Evolutionary conservation across 2,888 invertebrate species (phyloP).

Genomic region (Xestoiulus laeticollis): DNA sequence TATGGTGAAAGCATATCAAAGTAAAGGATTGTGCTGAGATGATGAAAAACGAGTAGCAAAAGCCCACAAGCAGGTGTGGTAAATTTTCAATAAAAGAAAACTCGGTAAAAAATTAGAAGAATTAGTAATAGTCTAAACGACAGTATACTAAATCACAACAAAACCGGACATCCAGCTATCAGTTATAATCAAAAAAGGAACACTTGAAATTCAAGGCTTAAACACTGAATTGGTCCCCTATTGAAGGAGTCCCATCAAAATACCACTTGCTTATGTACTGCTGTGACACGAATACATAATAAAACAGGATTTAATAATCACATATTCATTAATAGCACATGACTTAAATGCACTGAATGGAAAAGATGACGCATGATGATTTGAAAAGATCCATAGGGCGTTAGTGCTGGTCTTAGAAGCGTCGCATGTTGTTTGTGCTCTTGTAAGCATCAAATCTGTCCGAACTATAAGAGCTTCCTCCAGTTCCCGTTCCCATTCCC

Average conservation of each 20-base stretch:
- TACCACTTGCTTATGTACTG: background rate
- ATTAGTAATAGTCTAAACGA: background rate
- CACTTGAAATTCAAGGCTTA: background rate
- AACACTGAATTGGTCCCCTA: conserved; percentile 21
- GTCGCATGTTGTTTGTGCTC: conserved; percentile 53
- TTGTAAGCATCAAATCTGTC: conserved; percentile 56
- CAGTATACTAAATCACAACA: background rate
- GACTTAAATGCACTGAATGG: background rate
- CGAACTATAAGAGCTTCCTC: conserved; percentile 47
- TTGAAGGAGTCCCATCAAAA: conserved; percentile 4
- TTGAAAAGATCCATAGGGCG: background rate
- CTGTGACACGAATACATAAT: background rate
- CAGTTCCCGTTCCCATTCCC: conserved; percentile 54
- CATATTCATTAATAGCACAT: background rate
- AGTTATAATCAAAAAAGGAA: background rate
- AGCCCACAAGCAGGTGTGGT: background rate
- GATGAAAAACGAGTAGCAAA: background rate
- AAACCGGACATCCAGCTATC: background rate
- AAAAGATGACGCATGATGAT: background rate
- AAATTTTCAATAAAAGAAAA: background rate
- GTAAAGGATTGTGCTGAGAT: background rate
- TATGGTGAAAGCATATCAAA: background rate
- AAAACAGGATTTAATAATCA: background rate
- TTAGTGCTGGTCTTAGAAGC: conserved; percentile 51
- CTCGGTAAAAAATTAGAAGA: background rate